Evolutionary conservation across 2,888 invertebrate genomes (phyloP).

Genomic region (Unio pictorum): DNA sequence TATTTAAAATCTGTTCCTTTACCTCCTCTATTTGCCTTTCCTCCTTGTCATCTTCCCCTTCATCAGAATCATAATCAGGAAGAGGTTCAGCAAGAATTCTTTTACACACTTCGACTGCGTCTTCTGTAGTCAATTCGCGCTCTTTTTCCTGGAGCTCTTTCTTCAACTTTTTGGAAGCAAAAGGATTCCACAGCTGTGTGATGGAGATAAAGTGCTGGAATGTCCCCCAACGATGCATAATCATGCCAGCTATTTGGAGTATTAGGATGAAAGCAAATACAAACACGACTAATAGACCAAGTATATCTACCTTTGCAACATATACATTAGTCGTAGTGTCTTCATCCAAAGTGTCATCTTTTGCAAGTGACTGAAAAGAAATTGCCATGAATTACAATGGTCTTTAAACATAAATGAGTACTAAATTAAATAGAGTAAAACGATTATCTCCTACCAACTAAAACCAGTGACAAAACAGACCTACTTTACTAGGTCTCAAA

Average conservation of each 20-base stretch:
- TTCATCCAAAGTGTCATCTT: slow-evolving; percentile 2
- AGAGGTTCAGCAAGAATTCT: slow-evolving; percentile 35
- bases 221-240: slow-evolving; percentile 67
- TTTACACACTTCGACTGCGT: slow-evolving; percentile 35
- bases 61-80: slow-evolving; percentile 40
- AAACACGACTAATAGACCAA: slow-evolving; percentile 61
- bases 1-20: slow-evolving; percentile 13
- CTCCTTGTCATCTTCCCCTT: slow-evolving; percentile 19
- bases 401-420: no score
- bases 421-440: no score
- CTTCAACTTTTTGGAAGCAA: background rate
- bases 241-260: slow-evolving; percentile 66
- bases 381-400: background rate
- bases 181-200: slow-evolving; percentile 47
- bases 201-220: slow-evolving; percentile 63
- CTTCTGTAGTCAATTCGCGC: background rate
- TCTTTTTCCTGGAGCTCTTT: no score
- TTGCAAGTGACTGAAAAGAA: slow-evolving; percentile 1
- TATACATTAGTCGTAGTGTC: slow-evolving; percentile 1
- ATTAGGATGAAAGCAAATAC: slow-evolving; percentile 57
- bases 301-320: slow-evolving; percentile 33
- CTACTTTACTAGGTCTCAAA: no score
- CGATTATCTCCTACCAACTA: no score
- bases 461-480: no score
- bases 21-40: slow-evolving; percentile 3